Percentiles rank a stretch among this genome's conserved stretches.
Evolutionary conservation across 64 coral and sea anemone genomes (phyloP).

Genomic region (Stylophora pistillata): DNA sequence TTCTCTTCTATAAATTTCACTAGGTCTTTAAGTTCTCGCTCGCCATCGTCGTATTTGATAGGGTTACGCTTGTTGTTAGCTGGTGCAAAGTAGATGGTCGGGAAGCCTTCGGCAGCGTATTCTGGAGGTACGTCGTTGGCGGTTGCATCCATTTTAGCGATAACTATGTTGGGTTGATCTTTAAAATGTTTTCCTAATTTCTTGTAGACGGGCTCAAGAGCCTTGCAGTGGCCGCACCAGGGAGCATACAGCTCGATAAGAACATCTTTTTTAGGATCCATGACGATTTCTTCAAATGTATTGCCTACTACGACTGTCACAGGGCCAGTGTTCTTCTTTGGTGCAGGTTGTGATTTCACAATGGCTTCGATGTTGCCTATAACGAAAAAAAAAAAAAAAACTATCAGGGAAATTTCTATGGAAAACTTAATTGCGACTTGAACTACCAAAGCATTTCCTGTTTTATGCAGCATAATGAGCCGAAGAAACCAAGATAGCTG

Average conservation of each 20-base stretch:
- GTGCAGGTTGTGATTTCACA: conserved; percentile 91
- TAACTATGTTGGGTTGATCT: conserved; percentile 76
- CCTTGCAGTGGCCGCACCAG: conserved; percentile 97
- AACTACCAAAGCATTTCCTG: too few relatives aligned
- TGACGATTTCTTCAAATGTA: conserved; percentile 90
- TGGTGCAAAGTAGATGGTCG: conserved; percentile 89
- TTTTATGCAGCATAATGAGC: too few relatives aligned
- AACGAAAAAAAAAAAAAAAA: not conserved
- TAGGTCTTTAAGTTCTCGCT: conserved; percentile 81
- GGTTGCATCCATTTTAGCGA: conserved; percentile 96
- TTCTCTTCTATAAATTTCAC: conserved; percentile 87
- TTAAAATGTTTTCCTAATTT: conserved; percentile 92
- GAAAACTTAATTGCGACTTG: too few relatives aligned
- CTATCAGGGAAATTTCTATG: not conserved
- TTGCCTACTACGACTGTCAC: conserved; percentile 93
- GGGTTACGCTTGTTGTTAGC: conserved; percentile 87
- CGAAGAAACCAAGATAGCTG: too few relatives aligned
- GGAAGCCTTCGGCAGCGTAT: conserved; percentile 83
- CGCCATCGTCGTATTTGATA: conserved; percentile 75
- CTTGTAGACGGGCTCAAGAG: conserved; percentile 86
- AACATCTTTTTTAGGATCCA: conserved; percentile 87
- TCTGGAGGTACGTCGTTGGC: conserved; percentile 74
- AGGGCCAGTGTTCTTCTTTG: conserved; percentile 84
- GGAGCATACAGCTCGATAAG: conserved; percentile 95
- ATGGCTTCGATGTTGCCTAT: conserved; percentile 86